Percentiles rank a stretch among this genome's conserved stretches.
phyloP scores from a whole-genome alignment of 2,113 vertebrate genomes.

The Sminthopsis crassicaudata region DNA sequence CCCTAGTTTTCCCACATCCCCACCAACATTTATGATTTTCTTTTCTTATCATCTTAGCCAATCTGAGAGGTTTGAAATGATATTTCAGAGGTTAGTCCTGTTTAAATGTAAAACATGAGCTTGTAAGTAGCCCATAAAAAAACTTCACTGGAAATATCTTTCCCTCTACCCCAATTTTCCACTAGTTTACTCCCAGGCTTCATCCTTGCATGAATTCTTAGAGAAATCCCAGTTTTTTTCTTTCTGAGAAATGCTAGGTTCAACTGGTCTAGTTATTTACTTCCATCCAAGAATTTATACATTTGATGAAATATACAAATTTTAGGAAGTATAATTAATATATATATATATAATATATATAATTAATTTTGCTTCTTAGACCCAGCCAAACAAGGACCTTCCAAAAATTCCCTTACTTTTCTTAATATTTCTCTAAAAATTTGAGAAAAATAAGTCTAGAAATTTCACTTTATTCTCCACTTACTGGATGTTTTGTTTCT shows the following conservation, averaged over 20 bases:
- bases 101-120: background rate
- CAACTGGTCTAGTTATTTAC: background rate
- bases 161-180: background rate
- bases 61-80: too few relatives aligned
- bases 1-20: too few relatives aligned
- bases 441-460: background rate
- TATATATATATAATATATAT: too few relatives aligned
- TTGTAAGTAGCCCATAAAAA: background rate
- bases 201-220: background rate
- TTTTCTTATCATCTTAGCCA: too few relatives aligned
- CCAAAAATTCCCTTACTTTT: background rate
- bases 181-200: background rate
- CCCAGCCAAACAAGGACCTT: background rate
- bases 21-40: too few relatives aligned
- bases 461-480: constrained; percentile 58
- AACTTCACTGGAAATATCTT: background rate
- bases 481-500: constrained; percentile 41
- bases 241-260: background rate
- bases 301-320: background rate
- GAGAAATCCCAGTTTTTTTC: background rate
- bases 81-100: background rate
- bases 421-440: background rate
- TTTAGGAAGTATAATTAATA: background rate
- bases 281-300: background rate
- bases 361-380: constrained; percentile 1